Base-by-base conservation (phyloP, 1,140 invertebrate genomes). In the Contarinia nasturtii region DNA sequence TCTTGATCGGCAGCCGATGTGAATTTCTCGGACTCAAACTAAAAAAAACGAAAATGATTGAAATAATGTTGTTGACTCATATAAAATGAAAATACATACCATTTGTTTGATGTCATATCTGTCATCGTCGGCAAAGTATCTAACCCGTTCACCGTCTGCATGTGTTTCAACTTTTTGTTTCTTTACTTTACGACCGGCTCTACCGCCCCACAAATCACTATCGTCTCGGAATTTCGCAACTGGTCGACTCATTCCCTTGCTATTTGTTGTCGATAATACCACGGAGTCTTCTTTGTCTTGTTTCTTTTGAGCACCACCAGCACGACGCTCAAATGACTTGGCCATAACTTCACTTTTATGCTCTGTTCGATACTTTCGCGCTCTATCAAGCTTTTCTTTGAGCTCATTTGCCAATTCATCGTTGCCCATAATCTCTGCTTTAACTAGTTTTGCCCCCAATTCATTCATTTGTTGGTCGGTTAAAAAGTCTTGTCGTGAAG, bases 121-220 rank as follows among this genome's bases (percentile, higher is more conserved):
- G 58, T 93, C 86, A 71, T 94, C 89, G 68, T 94, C 87, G 36
- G 80, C 75, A 70, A 90, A 94, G 66, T 93, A 92, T 48, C 79
- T 73, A 14, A 78, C 68, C 53, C 88, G 72, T 57, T 88, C 68
- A 2, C 82, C 80, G 49, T 67, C 67, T 43, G 71, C 62, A 58
- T 93, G 83, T 10, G 87, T 93, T 49, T 79, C 73, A 33, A 76
- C 68, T 67, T 66, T 72, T 63, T 77, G 74, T 61, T 71, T 70
- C 47, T 59, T 56, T 15, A 10, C 8, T 43, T 65, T 60, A 60
- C 73, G 63, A 36, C 57, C 61, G 20, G 58, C 60, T 41, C 59
- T 51, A 20, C 68, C 65, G 33, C 63, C 64, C 49, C 51, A 50
- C 12, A 48, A 48, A 51, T 57, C 57, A 37, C 47, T 55, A 56